A percentile compares a stretch with the other conserved stretches of the same genome.
phyloP scores from a whole-genome alignment of 2,113 vertebrate genomes.

The Ochotona princeps region DNA sequence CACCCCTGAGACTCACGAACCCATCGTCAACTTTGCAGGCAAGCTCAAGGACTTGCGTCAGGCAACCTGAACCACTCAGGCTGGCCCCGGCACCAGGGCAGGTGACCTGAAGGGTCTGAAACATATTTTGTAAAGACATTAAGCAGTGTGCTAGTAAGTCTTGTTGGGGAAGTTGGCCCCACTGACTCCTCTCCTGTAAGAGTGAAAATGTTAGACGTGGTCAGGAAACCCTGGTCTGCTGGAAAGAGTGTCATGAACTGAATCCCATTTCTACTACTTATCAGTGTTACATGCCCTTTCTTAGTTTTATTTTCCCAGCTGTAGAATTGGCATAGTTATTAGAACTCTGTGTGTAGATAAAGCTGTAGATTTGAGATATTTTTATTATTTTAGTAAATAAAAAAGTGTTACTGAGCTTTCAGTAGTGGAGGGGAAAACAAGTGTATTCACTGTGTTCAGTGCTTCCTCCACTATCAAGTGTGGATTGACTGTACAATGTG shows the following conservation, averaged over 20 bases:
- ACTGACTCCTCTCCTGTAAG: too few species aligned
- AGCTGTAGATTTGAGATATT: neutral
- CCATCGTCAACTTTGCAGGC: too few species aligned
- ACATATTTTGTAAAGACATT: neutral
- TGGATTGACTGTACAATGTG: neutral
- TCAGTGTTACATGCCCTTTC: neutral
- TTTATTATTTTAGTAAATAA: neutral
- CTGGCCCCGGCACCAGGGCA: too few species aligned
- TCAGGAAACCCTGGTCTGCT: neutral
- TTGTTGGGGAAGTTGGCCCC: neutral
- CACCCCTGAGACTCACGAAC: too few species aligned
- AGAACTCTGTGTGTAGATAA: neutral
- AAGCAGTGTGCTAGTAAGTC: neutral
- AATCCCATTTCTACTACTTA: neutral
- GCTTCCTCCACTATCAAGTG: too few species aligned
- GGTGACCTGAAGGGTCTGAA: neutral
- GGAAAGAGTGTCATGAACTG: neutral
- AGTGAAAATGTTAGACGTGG: rapidly evolving
- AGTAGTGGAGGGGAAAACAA: neutral
- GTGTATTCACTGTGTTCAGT: too few species aligned
- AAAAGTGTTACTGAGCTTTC: neutral
- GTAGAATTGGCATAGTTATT: neutral
- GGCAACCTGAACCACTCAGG: too few species aligned
- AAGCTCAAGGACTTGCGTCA: too few species aligned
- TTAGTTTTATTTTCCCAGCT: neutral